Base-by-base conservation (phyloP, 2,888 invertebrate species). In the Philereme transversata region DNA sequence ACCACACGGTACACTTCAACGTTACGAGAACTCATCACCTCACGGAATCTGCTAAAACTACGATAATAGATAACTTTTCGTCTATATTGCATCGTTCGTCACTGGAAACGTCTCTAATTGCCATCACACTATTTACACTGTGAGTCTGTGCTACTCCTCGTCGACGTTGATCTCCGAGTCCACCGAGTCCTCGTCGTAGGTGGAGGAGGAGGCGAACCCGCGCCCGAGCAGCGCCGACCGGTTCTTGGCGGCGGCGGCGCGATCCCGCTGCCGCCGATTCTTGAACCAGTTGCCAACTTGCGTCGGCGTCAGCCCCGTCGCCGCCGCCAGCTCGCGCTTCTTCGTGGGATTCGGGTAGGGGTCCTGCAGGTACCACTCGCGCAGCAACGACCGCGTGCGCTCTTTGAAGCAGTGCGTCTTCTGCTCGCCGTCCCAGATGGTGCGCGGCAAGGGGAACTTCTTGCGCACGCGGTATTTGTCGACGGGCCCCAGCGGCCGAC, bases 351-450 rank as follows among this genome's bases (percentile, higher is more conserved):
- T 98, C 46, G 99, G 99, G 92, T 99, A 99, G 9, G 98, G 98
- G 91, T 99, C 99, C 91, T 98, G 98, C 58, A 99, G 95, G 88
- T 99, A 99, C 98, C 99, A 99, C 93, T 99, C 99, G 66, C 99
- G 93, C 71, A 99, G 94, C 72, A 99, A 93, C 76, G 98, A 97
- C 73, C 99, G 93, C 81, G 99, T 99, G 69, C 99, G 93, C 92
- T 99, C 97, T 90, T 99, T 99, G 93, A 99, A 99, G 91, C 99
- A 99, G 90, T 99, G 99, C 84, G 98, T 98, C 73, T 99, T 99
- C 93, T 99, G 99, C 87, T 99, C 99, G 62, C 99, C 99, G 88
- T 99, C 99, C 99, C 99, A 99, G 80, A 99, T 99, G 65, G 99
- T 99, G 75, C 98, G 93, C 56, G 99, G 99, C 79, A 99, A 92